These are phyloP conservation scores for Halesus radiatus DNA, from an alignment of 1,140 invertebrate species.

Conservation along the genomic window DNA sequence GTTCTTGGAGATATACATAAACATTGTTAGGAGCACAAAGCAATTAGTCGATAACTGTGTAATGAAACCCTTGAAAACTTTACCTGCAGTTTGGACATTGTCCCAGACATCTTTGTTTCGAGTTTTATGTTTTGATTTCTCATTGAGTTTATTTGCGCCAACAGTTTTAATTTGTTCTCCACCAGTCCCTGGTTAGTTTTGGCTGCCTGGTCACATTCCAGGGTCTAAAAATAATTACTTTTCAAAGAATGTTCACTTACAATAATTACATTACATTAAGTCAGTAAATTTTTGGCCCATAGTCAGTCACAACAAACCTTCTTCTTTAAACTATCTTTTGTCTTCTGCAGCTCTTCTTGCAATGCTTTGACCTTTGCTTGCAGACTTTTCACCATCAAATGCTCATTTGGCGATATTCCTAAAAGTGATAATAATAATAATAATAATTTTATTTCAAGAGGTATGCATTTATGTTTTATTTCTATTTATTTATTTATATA, in stretches of 20 bases:
- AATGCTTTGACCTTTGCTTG: slow-evolving; percentile 25
- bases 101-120: slow-evolving; percentile 18
- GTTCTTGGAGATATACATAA: background rate
- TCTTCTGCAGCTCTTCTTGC: slow-evolving; percentile 36
- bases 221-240: background rate
- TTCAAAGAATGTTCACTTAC: background rate
- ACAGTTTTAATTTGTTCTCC: slow-evolving; percentile 38
- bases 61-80: too few relatives aligned
- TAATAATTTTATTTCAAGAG: too few relatives aligned
- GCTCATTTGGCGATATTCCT: background rate
- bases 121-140: slow-evolving; percentile 7
- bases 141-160: slow-evolving; percentile 36
- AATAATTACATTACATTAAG: background rate
- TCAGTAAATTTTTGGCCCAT: too few relatives aligned
- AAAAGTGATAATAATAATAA: too few relatives aligned
- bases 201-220: background rate
- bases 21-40: background rate
- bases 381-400: slow-evolving; percentile 11
- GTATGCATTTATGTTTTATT: too few relatives aligned
- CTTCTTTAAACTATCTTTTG: slow-evolving; percentile 40
- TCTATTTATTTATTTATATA: too few relatives aligned
- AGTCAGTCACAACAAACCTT: slow-evolving; percentile 4
- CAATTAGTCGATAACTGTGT: too few relatives aligned
- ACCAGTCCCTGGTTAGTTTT: slow-evolving; percentile 37
- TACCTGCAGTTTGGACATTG: slow-evolving; percentile 43